Percentiles rank a stretch among this genome's conserved stretches.
phyloP scores from a whole-genome alignment of 2,113 vertebrate species.

The Porphyrio hochstetteri region DNA sequence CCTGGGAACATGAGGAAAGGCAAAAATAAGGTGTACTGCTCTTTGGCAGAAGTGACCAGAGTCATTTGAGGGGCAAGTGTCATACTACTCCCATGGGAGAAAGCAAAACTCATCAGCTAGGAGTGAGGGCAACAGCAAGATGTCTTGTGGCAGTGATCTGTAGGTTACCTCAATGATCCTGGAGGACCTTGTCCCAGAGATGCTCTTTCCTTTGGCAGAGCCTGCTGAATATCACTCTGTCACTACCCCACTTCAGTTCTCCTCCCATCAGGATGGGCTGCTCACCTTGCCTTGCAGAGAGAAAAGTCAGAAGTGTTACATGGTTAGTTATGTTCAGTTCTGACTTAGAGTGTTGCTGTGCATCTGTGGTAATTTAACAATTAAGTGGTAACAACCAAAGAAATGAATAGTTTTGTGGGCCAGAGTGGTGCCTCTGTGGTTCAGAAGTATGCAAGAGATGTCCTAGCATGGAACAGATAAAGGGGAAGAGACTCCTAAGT shows the following conservation, averaged over 20 bases:
- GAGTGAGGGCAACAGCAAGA: not conserved
- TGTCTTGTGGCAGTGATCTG: not conserved
- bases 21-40: not conserved
- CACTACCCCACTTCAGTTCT: not conserved
- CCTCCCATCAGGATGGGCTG: not conserved
- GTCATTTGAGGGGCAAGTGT: not conserved
- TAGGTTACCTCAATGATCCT: not conserved
- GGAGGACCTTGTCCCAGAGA: not conserved
- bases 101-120: not conserved
- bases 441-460: not conserved
- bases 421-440: not conserved
- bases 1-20: not conserved
- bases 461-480: not conserved
- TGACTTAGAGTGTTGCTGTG: not conserved
- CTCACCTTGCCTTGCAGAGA: not conserved
- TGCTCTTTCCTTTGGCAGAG: not conserved
- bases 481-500: not conserved
- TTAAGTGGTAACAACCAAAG: not conserved
- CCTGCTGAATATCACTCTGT: not conserved
- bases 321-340: not conserved
- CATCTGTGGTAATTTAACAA: not conserved
- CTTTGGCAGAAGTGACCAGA: not conserved
- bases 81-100: not conserved
- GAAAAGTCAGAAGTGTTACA: not conserved
- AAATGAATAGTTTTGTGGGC: not conserved